A percentile compares a stretch with the other conserved stretches of the same genome.
Evolutionary conservation across 2,797 vertebrate species (phyloP).

Genomic region (Pseudomugil tenellus): DNA sequence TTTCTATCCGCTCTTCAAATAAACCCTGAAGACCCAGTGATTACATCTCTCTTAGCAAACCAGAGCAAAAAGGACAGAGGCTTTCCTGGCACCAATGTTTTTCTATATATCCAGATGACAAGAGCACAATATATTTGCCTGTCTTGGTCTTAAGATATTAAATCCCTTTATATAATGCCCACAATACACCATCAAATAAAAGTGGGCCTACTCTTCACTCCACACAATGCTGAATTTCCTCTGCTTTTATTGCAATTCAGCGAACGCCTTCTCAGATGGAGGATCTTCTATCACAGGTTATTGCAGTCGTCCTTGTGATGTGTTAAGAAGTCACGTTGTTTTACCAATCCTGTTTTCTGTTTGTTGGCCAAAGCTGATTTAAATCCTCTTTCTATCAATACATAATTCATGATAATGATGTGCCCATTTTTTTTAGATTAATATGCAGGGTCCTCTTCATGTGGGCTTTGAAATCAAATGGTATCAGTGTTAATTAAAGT

Average conservation of each 20-base stretch:
- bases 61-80: constrained; percentile 35
- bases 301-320: constrained; percentile 22
- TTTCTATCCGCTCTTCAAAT: constrained; percentile 43
- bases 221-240: constrained; percentile 15
- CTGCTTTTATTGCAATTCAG: constrained; percentile 43
- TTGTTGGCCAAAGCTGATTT: constrained; percentile 70
- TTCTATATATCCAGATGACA: constrained; percentile 30
- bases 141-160: constrained; percentile 34
- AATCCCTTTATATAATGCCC: constrained; percentile 15
- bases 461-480: constrained; percentile 83
- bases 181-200: constrained; percentile 34
- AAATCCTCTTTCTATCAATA: constrained; percentile 79
- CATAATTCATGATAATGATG: constrained; percentile 82
- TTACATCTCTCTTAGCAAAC: constrained; percentile 71
- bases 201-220: constrained; percentile 7
- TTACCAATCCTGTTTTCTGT: constrained; percentile 57
- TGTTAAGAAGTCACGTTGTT: constrained; percentile 39
- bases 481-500: constrained; percentile 78
- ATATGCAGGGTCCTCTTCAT: constrained; percentile 76
- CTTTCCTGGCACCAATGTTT: constrained; percentile 34
- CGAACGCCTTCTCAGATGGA: constrained; percentile 22
- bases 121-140: constrained; percentile 32
- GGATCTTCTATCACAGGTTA: constrained; percentile 29
- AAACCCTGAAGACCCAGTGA: constrained; percentile 65
- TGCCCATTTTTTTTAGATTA: constrained; percentile 79